Conservation (phyloP, 2,797 vertebrate species). For the Etheostoma perlongum region DNA sequence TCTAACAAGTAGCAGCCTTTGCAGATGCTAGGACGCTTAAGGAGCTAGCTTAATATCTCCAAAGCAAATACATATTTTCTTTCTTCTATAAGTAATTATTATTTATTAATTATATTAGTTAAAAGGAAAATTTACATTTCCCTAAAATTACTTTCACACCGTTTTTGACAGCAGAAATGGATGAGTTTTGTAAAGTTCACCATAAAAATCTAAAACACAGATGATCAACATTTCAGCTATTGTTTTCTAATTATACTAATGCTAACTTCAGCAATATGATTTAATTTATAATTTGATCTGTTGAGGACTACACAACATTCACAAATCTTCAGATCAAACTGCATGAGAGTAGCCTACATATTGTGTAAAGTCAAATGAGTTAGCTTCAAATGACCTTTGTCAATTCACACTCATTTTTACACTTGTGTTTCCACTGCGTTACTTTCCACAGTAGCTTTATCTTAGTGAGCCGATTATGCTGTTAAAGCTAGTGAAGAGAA, state of each 20-base stretch:
- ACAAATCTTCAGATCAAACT: background rate
- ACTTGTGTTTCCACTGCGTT: conserved; percentile 17
- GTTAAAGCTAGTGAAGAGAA: conserved; percentile 7
- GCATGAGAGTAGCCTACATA: background rate
- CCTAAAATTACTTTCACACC: background rate
- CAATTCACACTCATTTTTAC: conserved; percentile 9
- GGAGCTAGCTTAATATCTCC: background rate
- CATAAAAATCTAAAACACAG: too few species aligned
- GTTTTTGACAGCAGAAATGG: background rate
- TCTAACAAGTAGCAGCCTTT: background rate
- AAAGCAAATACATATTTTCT: background rate
- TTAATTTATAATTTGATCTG: background rate
- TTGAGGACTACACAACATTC: background rate
- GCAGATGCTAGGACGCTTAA: background rate
- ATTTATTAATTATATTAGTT: background rate
- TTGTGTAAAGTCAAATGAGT: background rate
- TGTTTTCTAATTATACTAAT: background rate
- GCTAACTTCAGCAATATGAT: background rate
- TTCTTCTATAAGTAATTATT: background rate
- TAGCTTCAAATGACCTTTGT: conserved; percentile 27
- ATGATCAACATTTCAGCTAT: background rate
- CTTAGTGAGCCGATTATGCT: background rate
- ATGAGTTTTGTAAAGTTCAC: too few species aligned
- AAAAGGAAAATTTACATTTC: background rate
- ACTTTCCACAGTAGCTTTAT: conserved; percentile 54